Conservation (phyloP, 2,888 invertebrate genomes). For the Cephalotes varians region DNA sequence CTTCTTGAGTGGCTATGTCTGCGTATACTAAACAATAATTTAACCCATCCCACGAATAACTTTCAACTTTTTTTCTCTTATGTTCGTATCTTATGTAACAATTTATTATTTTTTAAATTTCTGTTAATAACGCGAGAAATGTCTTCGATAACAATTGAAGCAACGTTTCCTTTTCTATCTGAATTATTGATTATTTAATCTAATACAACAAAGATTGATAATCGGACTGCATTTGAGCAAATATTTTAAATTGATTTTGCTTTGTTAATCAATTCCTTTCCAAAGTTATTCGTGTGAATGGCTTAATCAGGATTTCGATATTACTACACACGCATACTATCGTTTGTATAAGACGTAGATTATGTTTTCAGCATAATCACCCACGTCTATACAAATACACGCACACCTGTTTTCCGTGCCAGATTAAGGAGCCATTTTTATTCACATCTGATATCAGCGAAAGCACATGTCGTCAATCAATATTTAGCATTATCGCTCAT, state of each 20-base stretch:
- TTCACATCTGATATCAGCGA: constrained; percentile 75
- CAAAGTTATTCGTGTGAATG: constrained; percentile 76
- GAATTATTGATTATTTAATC: constrained; percentile 18
- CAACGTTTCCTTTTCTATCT: constrained; percentile 18
- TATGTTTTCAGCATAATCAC: constrained; percentile 59
- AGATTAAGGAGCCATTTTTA: constrained; percentile 71
- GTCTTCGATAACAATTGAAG: constrained; percentile 40
- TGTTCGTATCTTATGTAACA: constrained; percentile 53
- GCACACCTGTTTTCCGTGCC: constrained; percentile 69
- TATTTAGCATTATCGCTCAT: constrained; percentile 66
- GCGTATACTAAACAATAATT: constrained; percentile 76
- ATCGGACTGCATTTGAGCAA: constrained; percentile 44
- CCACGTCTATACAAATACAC: constrained; percentile 72
- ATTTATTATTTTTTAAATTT: constrained; percentile 2
- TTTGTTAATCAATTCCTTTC: not conserved
- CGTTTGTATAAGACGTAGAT: constrained; percentile 69
- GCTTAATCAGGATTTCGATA: constrained; percentile 76
- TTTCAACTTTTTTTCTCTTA: constrained; percentile 35
- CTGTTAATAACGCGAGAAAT: constrained; percentile 51
- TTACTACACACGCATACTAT: constrained; percentile 74
- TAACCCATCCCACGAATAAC: constrained; percentile 76
- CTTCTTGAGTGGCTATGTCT: constrained; percentile 71
- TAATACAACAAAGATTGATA: constrained; percentile 28
- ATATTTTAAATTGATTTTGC: constrained; percentile 30
- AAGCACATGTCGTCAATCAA: constrained; percentile 70